phyloP scores from a whole-genome alignment of 2,797 vertebrate genomes.

The Pipistrellus kuhlii region DNA sequence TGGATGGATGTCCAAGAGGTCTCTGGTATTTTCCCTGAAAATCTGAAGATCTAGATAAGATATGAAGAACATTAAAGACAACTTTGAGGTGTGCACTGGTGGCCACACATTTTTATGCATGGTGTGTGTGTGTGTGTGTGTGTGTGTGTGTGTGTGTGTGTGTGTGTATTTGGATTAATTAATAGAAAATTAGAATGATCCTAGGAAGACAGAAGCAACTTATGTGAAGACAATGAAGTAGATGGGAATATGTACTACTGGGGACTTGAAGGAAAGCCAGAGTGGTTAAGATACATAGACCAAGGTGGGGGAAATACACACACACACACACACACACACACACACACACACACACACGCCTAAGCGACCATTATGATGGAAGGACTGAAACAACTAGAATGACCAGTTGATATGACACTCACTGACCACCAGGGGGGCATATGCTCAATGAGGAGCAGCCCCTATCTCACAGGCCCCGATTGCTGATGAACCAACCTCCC shows the following conservation, averaged over 20 bases:
- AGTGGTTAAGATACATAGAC: background rate
- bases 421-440: no score
- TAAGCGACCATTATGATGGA: no score
- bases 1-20: background rate
- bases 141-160: no score
- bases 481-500: no score
- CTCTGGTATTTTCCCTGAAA: background rate
- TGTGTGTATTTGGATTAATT: background rate
- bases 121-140: background rate
- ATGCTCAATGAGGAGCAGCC: no score
- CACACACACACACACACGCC: no score
- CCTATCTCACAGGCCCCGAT: no score
- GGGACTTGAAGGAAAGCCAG: background rate
- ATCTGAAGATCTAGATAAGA: background rate
- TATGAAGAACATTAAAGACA: background rate
- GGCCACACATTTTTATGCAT: background rate
- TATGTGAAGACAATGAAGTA: background rate
- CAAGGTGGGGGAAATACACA: background rate
- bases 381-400: no score
- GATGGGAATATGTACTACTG: no score
- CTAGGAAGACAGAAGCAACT: background rate
- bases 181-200: conserved; percentile 1
- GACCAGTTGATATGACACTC: no score
- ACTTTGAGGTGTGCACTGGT: background rate
- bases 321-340: no score